Base-by-base conservation (phyloP, 2,797 vertebrate genomes). In the Carduelis carduelis region DNA sequence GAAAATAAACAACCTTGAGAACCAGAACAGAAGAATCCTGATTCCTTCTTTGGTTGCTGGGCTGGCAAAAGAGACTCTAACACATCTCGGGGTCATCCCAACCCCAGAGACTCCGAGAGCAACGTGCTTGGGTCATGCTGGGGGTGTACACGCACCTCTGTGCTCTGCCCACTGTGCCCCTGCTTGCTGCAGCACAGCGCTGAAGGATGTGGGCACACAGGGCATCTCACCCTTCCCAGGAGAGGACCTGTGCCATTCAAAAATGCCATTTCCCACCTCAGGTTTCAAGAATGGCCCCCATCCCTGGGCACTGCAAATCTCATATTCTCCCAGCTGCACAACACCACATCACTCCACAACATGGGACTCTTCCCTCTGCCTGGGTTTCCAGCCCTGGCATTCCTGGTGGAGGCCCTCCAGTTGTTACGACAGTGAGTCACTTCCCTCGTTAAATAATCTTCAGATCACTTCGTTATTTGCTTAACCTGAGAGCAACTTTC, bases 191-290 rank as follows among this genome's bases (percentile, higher is more conserved):
- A 0, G 46, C 86, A 34, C 23, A 26, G 47, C 20, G 50, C 21
- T 1, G 1, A 18, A 16, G 47, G 39, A 9, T 11, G 6, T 0
- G 2, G 43, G 32, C n/a, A 28, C 17, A 3, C 0, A 0, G 20
- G 4, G 11, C 10, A 34, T 18, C 32, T 52, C 69, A 17, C 11
- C 21, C 3, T 9, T 37, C 49, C 32, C 1, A 44, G 59, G 8
- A 53, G 41, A 71, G 37, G 20, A 0, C 6, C 34, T 0, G 0
- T 4, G 1, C 20, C 52, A 47, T 12, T 39, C 44, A 24, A 79
- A 89, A 89, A 60, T 11, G 30, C 27, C 41, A 15, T 11, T 46
- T 89, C 12, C 22, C 19, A 50, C 1, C 30, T 64, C 18, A 12
- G 15, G 28, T 35, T 77, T 86, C 79, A 59, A 55, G 69, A 66